phyloP scores from a whole-genome alignment of 2,797 vertebrate species.

The Eleutherodactylus coqui region DNA sequence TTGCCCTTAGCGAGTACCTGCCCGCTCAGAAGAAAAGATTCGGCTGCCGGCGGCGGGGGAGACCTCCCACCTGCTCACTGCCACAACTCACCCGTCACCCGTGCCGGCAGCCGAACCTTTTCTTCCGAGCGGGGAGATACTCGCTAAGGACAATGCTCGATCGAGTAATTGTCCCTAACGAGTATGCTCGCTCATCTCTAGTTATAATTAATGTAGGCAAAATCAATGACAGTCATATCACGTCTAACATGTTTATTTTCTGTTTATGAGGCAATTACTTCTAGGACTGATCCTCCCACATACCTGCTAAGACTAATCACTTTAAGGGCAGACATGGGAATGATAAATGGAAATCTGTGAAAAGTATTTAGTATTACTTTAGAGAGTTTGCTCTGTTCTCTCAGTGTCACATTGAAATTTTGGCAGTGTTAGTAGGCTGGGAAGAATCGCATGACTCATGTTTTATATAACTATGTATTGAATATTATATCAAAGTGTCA shows the following conservation, averaged over 20 bases:
- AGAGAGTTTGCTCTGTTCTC: not conserved
- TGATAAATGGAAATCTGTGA: conserved; percentile 9
- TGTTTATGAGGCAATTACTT: not conserved
- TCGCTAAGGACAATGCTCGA: too few species aligned
- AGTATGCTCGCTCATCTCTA: too few species aligned
- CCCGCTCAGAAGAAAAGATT: too few species aligned
- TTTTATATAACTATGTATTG: conserved; percentile 44
- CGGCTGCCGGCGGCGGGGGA: too few species aligned
- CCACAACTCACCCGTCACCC: too few species aligned
- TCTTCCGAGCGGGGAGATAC: too few species aligned
- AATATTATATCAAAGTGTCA: conserved; percentile 42
- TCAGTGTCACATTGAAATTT: conserved; percentile 22
- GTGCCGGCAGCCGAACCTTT: too few species aligned
- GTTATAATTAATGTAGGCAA: not conserved
- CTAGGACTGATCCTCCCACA: conserved; percentile 18
- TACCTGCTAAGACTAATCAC: not conserved
- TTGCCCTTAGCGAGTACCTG: too few species aligned
- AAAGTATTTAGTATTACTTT: conserved; percentile 21
- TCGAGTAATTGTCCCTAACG: too few species aligned
- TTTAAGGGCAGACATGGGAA: conserved; percentile 25
- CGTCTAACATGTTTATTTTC: conserved; percentile 7
- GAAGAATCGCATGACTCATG: conserved; percentile 43
- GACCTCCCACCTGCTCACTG: too few species aligned
- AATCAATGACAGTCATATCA: not conserved
- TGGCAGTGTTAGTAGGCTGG: conserved; percentile 36